Base-by-base conservation (phyloP, 2,113 vertebrate species). In the Oryzias woworae region DNA sequence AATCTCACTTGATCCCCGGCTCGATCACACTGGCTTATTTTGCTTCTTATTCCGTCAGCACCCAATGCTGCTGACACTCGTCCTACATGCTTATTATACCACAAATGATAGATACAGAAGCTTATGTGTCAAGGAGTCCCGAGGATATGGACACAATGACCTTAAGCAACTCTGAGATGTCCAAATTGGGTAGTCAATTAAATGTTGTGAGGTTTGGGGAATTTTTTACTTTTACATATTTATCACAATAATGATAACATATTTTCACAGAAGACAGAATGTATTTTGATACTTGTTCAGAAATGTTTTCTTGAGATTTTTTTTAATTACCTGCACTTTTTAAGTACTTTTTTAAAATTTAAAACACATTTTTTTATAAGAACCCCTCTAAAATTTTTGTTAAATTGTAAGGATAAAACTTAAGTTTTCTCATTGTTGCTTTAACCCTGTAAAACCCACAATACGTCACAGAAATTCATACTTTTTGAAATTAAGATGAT, bases 21-120 rank as follows among this genome's bases (percentile, higher is more conserved):
- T 77, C 72, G 83, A 87, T 90, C 82, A 57, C 59, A 71, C 58
- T 12, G 79, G 81, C 78, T 87, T 89, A 84, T 83, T 85, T 84
- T 31, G 44, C 74, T 78, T 85, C 79, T 77, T 53, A 87, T 86
- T 73, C 76, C 69, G 83, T 81, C 82, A 66, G 50, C n/a, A 60
- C 77, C 77, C 78, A 82, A 76, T 6, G 28, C 82, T 84, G 85
- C 79, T 85, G 82, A 83, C 66, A 48, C 75, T 66, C 71, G 41
- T 53, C 24, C 41, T 68, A 67, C 78, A 68, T 74, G 62, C 63
- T 71, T 78, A 84, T 85, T 89, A 87, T 63, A 83, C 69, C 47
- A 78, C 71, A 80, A 84, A 87, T 81, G 75, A 78, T 63, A 62
- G 52, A 80, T 69, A 77, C 70, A 66, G 78, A 71, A 74, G 73